Percentiles rank a stretch among this genome's conserved stretches.
Evolutionary conservation across 2,888 invertebrate genomes (phyloP).

Genomic region (Synanthedon tipuliformis): DNA sequence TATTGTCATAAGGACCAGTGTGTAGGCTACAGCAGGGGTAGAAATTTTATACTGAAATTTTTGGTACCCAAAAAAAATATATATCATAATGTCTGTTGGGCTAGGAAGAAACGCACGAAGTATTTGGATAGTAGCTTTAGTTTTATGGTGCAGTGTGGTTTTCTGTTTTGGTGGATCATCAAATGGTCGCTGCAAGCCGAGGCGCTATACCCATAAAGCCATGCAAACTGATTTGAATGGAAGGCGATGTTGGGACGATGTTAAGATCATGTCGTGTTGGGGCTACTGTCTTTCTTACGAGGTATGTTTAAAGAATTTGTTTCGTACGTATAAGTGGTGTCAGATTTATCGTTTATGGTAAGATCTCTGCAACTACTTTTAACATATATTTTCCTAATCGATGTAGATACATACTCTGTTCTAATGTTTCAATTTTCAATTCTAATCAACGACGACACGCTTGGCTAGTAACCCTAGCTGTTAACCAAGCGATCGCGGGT

Average conservation of each 20-base stretch:
- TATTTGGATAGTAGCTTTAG: constrained; percentile 18
- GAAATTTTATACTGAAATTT: too few species aligned
- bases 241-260: constrained; percentile 80
- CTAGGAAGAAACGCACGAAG: constrained; percentile 9
- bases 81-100: neutral
- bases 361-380: too few species aligned
- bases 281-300: constrained; percentile 88
- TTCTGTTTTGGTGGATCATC: constrained; percentile 21
- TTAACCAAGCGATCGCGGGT: too few species aligned
- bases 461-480: too few species aligned
- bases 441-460: too few species aligned
- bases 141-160: constrained; percentile 25
- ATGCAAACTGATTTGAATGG: constrained; percentile 70
- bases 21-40: constrained; percentile 18
- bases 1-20: constrained; percentile 24
- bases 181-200: constrained; percentile 38
- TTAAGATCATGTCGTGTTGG: constrained; percentile 85
- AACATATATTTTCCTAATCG: too few species aligned
- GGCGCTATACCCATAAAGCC: constrained; percentile 45
- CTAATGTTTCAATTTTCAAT: too few species aligned
- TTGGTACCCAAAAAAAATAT: too few species aligned
- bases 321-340: too few species aligned
- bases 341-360: neutral
- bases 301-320: constrained; percentile 51
- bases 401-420: too few species aligned